A percentile compares a stretch with the other conserved stretches of the same genome.
Conservation (phyloP, 2,113 vertebrate genomes). For the Balaeniceps rex region DNA sequence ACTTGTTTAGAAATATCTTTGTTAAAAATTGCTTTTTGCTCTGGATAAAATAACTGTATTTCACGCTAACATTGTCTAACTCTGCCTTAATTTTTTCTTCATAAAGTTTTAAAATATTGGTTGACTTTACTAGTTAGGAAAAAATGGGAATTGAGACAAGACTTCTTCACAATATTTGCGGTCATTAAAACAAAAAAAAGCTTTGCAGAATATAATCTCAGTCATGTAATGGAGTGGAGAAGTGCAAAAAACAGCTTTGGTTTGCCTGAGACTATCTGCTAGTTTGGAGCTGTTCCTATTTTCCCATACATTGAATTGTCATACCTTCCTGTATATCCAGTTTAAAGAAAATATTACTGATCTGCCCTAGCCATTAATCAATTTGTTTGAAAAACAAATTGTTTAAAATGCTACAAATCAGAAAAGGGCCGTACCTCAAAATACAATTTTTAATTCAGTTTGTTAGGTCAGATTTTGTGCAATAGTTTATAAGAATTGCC, state of each 20-base stretch:
- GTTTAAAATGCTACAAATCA: background rate
- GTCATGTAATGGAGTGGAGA: background rate
- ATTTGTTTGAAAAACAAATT: background rate
- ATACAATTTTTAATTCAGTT: background rate
- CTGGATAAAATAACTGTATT: background rate
- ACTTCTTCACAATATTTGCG: background rate
- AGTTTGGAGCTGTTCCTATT: background rate
- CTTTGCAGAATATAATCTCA: background rate
- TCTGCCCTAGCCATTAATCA: background rate
- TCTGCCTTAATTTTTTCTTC: background rate
- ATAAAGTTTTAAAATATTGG: background rate
- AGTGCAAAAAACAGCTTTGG: background rate
- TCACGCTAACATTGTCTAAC: background rate
- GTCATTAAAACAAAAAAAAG: background rate
- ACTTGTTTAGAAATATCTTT: background rate
- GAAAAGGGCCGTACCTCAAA: background rate
- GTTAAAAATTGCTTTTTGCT: background rate
- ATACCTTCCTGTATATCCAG: background rate
- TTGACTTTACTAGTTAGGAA: background rate
- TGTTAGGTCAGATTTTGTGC: background rate
- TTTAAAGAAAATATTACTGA: background rate
- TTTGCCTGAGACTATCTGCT: background rate
- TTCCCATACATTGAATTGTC: background rate
- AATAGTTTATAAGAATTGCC: background rate
- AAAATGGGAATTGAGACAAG: background rate